Base-by-base conservation (phyloP, 2,888 invertebrate species). In the Loripinus fragilis region DNA sequence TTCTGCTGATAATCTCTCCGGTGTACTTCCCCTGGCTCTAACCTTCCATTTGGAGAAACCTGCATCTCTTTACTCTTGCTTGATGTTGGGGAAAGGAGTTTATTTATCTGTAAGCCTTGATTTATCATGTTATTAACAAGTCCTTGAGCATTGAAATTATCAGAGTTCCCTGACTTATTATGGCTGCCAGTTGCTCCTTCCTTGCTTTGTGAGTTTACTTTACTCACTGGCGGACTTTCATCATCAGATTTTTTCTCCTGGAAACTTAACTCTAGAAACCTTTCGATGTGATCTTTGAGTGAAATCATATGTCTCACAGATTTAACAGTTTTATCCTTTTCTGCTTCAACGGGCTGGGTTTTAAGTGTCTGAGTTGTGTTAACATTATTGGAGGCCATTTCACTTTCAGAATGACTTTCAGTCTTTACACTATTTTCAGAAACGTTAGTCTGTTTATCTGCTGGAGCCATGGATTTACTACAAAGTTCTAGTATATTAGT, bases 251-350 rank as follows among this genome's bases (percentile, higher is more conserved):
- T 72, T 41, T 80, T 80, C 17, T 77, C 74, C 48, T 79, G 72
- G 78, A 90, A 89, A 74, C 86, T 90, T 35, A 85, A 77, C 76
- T 89, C 87, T 12, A 90, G 79, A 38, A 89, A 88, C 67, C 84
- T 80, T 78, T 90, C 89, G 25, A 90, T 89, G 60, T 90, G 90
- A 64, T 89, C 90, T 73, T 88, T 90, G 28, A 90, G 79, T 70
- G 85, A 87, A 64, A 89, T 69, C 38, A 85, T 80, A 70, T 85
- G 82, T 42, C 69, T 78, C 42, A 82, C 80, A n/a, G 75, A 70
- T n/a, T 77, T 76, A 38, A 71, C 73, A 52, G 75, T 60, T 55
- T 79, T 67, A 30, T 81, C 71, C 33, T 69, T 28, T 45, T 73
- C 70, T 28, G 50, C 12, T 66, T 52, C 65, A 25, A 17, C 35